Base-by-base conservation (phyloP, 2,113 vertebrate genomes). In the Megaleporinus macrocephalus region DNA sequence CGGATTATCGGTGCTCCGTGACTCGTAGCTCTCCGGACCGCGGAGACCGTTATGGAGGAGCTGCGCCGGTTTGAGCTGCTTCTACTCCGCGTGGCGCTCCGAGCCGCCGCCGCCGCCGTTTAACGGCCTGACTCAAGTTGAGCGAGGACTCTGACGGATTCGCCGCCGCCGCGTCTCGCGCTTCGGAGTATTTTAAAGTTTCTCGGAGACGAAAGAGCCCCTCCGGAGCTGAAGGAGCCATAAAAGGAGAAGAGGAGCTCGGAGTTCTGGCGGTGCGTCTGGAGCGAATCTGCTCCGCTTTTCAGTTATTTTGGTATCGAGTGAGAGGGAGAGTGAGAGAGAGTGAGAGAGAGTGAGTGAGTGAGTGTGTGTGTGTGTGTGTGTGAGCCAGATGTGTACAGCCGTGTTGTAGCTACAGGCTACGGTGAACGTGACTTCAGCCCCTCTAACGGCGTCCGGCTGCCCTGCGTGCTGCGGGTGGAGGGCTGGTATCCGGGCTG, bases 401-500 rank as follows among this genome's bases (percentile, higher is more conserved):
- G 59, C 57, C 27, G 79, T 73, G 36, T 61, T 30, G 55, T 33
- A 24, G 51, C 36, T 27, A 24, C 57, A 24, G 57, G 71, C 68
- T 13, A 30, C 16, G 20, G 53, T 1, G 27, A 62, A 66, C 18
- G 76, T 75, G 30, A 49, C 65, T 49, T 36, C 41, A 36, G 44
- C 33, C 30, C 5, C 24, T 63, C 47, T 26, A 33, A 36, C 61
- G 59, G 51, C 72, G 10, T 57, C 24, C 29, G 26, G 41, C 53
- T 74, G 61, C 1, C 20, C 61, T 1, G n/a, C 27, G 24, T 5
- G 83, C 41, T 44, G 9, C 9, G 88, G 81, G 90, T 83, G 88
- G 80, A 88, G 86, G 73, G 80, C 79, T 89, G 87, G 89, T 91
- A 91, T 89, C 89, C 92, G 92, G 92, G 91, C 88, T 88, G 89